These are phyloP conservation scores for Diplodus sargus DNA, from an alignment of 2,797 vertebrate genomes.

Conservation along the genomic window DNA sequence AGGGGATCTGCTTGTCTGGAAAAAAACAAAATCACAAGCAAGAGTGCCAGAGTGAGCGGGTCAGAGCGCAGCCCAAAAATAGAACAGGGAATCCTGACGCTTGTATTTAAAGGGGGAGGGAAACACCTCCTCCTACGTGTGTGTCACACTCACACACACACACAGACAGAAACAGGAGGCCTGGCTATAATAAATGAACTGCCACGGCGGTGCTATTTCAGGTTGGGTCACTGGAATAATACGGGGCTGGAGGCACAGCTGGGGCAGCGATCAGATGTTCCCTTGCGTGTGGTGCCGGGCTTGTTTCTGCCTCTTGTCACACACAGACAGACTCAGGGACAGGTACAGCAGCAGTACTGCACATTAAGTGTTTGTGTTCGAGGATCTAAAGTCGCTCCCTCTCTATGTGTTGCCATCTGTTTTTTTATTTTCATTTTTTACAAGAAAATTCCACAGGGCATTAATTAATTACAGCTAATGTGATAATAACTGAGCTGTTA, in stretches of 20 bases:
- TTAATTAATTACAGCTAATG: background rate
- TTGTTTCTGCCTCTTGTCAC: constrained; percentile 69
- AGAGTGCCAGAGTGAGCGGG: constrained; percentile 6
- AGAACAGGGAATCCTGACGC: constrained; percentile 73
- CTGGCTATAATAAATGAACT: constrained; percentile 78
- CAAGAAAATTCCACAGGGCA: background rate
- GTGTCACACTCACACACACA: constrained; percentile 28
- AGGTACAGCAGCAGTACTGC: constrained; percentile 15
- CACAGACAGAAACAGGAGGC: constrained; percentile 55
- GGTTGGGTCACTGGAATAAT: constrained; percentile 77
- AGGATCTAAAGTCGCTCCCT: background rate
- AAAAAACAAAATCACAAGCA: constrained; percentile 17
- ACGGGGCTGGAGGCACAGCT: constrained; percentile 67
- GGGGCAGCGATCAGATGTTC: constrained; percentile 69
- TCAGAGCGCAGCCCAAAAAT: constrained; percentile 54
- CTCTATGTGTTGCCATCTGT: background rate
- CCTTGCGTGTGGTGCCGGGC: constrained; percentile 62
- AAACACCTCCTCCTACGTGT: constrained; percentile 58
- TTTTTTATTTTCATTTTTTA: background rate
- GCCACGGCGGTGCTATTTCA: constrained; percentile 75
- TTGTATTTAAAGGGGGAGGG: constrained; percentile 65
- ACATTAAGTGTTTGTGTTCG: constrained; percentile 6
- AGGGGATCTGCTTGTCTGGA: background rate
- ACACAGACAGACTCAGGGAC: constrained; percentile 27
- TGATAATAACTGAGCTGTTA: background rate